phyloP scores from a whole-genome alignment of 2,113 vertebrate species.

The Uropsilus gracilis region DNA sequence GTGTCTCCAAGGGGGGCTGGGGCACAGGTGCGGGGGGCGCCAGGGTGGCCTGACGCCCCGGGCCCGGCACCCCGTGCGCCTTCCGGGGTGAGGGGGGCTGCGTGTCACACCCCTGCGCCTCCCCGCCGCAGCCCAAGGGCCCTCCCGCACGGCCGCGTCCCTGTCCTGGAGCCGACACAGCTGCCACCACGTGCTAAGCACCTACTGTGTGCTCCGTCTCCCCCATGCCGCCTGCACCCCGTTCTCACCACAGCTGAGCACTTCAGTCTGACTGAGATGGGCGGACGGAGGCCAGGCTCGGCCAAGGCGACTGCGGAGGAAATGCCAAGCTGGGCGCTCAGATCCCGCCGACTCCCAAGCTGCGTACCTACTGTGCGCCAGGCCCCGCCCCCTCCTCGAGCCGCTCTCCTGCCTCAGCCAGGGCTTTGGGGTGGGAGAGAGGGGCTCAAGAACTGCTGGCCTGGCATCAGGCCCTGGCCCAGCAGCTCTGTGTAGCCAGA shows the following conservation, averaged over 20 bases:
- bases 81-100: no score
- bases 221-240: background rate
- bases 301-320: background rate
- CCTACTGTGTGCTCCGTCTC: background rate
- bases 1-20: background rate
- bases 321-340: background rate
- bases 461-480: background rate
- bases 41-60: no score
- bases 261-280: background rate
- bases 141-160: no score
- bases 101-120: rapidly evolving
- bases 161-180: background rate
- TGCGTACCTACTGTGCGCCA: background rate
- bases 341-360: background rate
- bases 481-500: background rate
- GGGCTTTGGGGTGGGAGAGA: background rate
- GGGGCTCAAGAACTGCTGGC: background rate
- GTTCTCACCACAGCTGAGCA: background rate
- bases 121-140: background rate
- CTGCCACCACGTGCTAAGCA: background rate
- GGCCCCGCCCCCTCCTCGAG: background rate
- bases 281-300: background rate
- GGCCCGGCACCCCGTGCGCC: background rate
- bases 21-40: background rate
- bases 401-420: background rate